phyloP scores from a whole-genome alignment of 2,113 vertebrate genomes.

The Megatriorchis doriae region DNA sequence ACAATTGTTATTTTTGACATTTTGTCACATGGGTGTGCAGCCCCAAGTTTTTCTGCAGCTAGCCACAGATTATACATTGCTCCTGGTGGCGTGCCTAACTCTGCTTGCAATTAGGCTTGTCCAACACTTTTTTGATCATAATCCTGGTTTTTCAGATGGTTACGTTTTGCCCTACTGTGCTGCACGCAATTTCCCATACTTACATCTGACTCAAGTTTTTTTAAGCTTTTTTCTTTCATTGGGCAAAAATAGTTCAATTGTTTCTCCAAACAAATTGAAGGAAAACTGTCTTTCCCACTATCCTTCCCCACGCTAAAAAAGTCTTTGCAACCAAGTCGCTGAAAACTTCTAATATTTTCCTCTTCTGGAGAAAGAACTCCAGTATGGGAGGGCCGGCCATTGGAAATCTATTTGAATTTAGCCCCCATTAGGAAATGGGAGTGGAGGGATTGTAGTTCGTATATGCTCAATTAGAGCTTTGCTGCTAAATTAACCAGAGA shows the following conservation, averaged over 20 bases:
- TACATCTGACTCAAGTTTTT: not conserved
- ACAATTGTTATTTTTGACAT: not conserved
- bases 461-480: not conserved
- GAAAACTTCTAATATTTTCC: not conserved
- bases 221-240: not conserved
- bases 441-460: not conserved
- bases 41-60: not conserved
- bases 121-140: not conserved
- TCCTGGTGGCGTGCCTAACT: not conserved
- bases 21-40: not conserved
- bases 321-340: not conserved
- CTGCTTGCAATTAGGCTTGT: not conserved
- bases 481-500: not conserved
- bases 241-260: not conserved
- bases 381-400: not conserved
- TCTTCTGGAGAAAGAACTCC: not conserved
- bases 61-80: not conserved
- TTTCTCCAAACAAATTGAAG: not conserved
- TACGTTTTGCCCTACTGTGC: not conserved
- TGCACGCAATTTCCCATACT: not conserved
- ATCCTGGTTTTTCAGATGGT: not conserved
- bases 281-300: not conserved
- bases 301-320: not conserved
- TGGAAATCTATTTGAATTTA: not conserved
- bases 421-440: not conserved